Base-by-base conservation (phyloP, 2,797 vertebrate species). In the Sardinella longiceps region DNA sequence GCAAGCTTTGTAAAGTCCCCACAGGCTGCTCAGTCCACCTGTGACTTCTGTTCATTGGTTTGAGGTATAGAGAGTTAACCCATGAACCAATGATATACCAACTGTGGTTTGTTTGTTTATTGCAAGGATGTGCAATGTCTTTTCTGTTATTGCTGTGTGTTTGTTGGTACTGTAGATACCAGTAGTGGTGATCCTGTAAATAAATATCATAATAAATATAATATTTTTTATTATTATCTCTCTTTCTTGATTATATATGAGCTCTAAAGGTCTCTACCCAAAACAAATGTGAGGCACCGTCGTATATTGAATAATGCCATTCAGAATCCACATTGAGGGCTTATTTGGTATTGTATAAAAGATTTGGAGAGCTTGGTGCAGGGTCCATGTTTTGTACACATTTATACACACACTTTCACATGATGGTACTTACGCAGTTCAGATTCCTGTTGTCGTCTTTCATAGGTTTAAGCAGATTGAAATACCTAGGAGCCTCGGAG, bases 101-200 rank as follows among this genome's bases (percentile, higher is more conserved):
- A 53, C 51, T 53, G 5, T 77, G 63, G 0, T 33, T 66, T 70
- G 30, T n/a, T n/a, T n/a, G 28, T 70, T 70, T 37, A n/a, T 3
- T 33, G 12, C 14, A 3, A 63, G 30, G 60, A 28, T 63, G 10
- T 63, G 12, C 60, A 3, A 28, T 63, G 10, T 63, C 25, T 63
- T 48, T 10, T 63, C 10, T 63, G 25, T 63, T 63, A 18, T 33
- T 33, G 30, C 58, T 70, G 1, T 70, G 12, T 70, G 63, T 48
- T 12, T 70, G 30, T 15, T 70, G 30, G 11, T 15, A 77, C 4
- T 43, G 70, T 9, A 39, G 9, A 12, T 48, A 37, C 37, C 37
- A 77, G 23, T 20, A 77, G 70, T 7, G 23, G 70, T 7, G 23
- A 20, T 77, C 37, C 43, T 77, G 70, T 77, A 83, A 33, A 83